Evolutionary conservation across 2,888 invertebrate genomes (phyloP), one percentile per base, ranked within the genome.

Genomic region (Philereme vetulata): DNA sequence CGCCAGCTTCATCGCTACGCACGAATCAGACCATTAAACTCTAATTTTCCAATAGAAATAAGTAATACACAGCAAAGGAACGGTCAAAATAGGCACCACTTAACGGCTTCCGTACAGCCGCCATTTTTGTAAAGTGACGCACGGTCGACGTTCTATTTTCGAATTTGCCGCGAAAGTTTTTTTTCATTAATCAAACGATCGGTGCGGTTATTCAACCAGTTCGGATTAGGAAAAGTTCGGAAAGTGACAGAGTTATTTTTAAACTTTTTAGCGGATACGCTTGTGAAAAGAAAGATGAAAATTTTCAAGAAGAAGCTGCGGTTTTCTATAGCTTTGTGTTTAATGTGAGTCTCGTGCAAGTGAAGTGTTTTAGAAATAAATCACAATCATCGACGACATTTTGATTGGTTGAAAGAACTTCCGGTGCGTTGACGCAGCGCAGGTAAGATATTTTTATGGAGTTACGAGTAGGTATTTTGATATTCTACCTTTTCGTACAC

Each of bases 21-120:
- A 78, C 80, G 81, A 83, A 81, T 84, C 84, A 81, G 80, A 76
- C 81, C 78, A 85, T 88, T 87, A 86, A 77, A 82, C 82, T 72
- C 85, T 87, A 86, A 90, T 91, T 88, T 88, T 88, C 80, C 87
- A 91, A 90, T 90, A 90, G 82, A 90, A 88, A 85, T 88, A 90
- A 85, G 88, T 85, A 88, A 84, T 86, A 81, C 78, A 78, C 51
- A 68, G 72, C 72, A 71, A 76, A 78, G 78, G 76, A 81, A 77
- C 81, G 81, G 85, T 85, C 85, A 87, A 87, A 90, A 88, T 86
- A 88, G 77, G 79, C 75, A 66, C 78, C 81, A 81, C 78, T 82
- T 80, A 80, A 70, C 74, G 69, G 74, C 77, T 82, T 84, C 83
- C 83, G 82, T 76, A 74, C 72, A 74, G 76, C 69, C 77, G 85